Evolutionary conservation across 2,113 vertebrate genomes (phyloP).

Genomic region (Pavo muticus): DNA sequence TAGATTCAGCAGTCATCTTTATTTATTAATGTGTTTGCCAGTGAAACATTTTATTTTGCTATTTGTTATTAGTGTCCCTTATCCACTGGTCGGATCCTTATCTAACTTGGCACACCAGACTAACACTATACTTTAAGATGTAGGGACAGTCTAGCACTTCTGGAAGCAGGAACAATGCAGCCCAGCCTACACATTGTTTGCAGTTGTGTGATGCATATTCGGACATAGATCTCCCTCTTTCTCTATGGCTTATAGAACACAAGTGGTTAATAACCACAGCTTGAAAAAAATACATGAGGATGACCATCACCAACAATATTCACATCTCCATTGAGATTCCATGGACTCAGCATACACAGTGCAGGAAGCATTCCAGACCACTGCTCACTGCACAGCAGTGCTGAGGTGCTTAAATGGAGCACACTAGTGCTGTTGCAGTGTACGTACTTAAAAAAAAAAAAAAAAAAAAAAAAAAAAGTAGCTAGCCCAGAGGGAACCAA

Average conservation of each 20-base stretch:
- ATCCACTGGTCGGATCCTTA: not conserved
- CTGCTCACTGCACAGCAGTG: not conserved
- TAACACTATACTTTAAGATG: not conserved
- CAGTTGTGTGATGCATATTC: not conserved
- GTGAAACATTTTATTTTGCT: conserved; percentile 11
- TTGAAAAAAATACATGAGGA: not conserved
- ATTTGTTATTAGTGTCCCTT: conserved; percentile 6
- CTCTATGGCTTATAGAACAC: not conserved
- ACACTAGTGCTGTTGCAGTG: not conserved
- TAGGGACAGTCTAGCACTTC: not conserved
- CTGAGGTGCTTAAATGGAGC: not conserved
- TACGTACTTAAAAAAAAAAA: not conserved
- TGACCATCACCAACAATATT: not conserved
- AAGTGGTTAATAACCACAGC: not conserved
- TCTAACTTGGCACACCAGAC: not conserved
- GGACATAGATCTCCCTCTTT: not conserved
- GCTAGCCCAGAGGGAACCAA: not conserved
- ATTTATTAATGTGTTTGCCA: not conserved
- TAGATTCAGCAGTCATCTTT: not conserved
- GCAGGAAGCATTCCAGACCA: not conserved
- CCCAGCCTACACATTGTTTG: not conserved
- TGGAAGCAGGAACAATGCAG: not conserved
- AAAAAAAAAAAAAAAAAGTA: not conserved
- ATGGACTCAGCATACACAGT: fast-evolving
- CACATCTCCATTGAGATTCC: not conserved